Conservation (phyloP, 2,797 vertebrate species). For the Prunella strophiata region DNA sequence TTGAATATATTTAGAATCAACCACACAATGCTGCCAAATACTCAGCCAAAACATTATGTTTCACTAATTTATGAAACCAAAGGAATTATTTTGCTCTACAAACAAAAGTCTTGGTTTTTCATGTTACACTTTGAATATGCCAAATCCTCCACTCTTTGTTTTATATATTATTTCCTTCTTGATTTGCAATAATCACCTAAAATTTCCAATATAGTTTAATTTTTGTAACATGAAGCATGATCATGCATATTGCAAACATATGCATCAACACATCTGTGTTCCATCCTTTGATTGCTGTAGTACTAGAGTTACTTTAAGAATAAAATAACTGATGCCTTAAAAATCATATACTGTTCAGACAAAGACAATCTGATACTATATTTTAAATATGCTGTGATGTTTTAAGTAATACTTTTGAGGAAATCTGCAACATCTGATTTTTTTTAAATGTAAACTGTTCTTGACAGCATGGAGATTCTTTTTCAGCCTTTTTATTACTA, state of each 20-base stretch:
- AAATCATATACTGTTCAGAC: not conserved
- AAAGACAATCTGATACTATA: not conserved
- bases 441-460: not conserved
- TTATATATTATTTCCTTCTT: not conserved
- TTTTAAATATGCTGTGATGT: not conserved
- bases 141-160: not conserved
- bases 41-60: conserved; percentile 36
- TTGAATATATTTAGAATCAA: conserved; percentile 56
- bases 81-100: not conserved
- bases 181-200: not conserved
- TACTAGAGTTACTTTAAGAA: not conserved
- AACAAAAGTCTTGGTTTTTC: not conserved
- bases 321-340: not conserved
- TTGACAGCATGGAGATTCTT: not conserved
- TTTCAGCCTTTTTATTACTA: not conserved
- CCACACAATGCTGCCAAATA: conserved; percentile 41
- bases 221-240: not conserved
- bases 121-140: not conserved
- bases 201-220: not conserved
- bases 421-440: not conserved
- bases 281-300: not conserved
- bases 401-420: not conserved
- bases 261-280: conserved; percentile 6
- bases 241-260: conserved; percentile 4
- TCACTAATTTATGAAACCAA: conserved; percentile 33